Percentiles rank a stretch among this genome's conserved stretches.
These are phyloP conservation scores for Coracopsis vasa DNA, from an alignment of 2,113 vertebrate genomes.

Conservation along the genomic window DNA sequence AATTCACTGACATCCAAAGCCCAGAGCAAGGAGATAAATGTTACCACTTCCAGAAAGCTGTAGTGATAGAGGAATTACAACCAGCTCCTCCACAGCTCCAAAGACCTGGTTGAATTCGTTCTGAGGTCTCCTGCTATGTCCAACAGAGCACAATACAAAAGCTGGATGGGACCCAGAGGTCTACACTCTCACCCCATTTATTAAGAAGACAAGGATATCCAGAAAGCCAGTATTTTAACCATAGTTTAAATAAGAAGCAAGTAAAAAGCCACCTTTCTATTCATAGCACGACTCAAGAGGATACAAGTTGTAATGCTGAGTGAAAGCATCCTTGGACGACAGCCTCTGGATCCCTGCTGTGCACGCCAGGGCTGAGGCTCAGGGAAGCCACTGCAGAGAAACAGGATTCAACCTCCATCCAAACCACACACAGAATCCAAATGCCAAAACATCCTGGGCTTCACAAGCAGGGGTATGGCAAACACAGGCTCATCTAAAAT, in stretches of 20 bases:
- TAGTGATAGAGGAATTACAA: background rate
- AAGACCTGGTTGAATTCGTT: background rate
- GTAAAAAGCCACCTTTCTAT: background rate
- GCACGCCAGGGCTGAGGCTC: slow-evolving; percentile 14
- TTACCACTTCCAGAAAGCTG: slow-evolving; percentile 26
- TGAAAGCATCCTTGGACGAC: slow-evolving; percentile 33
- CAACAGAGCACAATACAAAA: background rate
- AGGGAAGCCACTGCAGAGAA: background rate
- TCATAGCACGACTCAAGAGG: background rate
- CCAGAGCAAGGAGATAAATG: background rate
- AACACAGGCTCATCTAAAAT: slow-evolving; percentile 8
- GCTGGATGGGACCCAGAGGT: background rate
- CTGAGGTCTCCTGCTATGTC: background rate
- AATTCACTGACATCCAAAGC: background rate
- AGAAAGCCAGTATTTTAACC: background rate
- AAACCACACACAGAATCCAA: background rate
- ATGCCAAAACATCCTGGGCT: background rate
- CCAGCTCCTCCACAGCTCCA: background rate
- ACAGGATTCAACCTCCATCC: slow-evolving; percentile 5
- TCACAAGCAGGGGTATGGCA: background rate
- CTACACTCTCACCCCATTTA: background rate
- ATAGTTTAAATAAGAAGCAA: background rate
- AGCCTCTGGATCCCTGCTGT: slow-evolving; percentile 17
- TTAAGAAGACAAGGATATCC: background rate
- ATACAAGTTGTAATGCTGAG: slow-evolving; percentile 36